phyloP scores from a whole-genome alignment of 2,113 vertebrate species.

The Mus musculus region DNA sequence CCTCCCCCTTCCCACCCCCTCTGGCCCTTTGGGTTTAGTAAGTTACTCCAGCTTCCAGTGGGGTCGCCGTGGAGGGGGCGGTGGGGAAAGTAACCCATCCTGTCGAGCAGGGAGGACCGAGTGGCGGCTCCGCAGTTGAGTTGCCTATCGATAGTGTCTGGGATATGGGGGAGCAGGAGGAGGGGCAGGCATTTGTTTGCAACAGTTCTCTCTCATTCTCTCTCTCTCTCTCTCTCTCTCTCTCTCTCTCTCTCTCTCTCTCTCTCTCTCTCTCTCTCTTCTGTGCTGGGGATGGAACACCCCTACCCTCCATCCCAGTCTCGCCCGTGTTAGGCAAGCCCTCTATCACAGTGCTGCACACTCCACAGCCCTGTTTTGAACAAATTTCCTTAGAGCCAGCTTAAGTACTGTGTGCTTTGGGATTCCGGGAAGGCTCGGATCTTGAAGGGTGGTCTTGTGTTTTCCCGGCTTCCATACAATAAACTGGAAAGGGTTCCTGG shows the following conservation, averaged over 20 bases:
- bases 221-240: neutral
- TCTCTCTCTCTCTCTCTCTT: no score
- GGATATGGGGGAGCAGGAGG: neutral
- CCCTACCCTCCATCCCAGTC: neutral
- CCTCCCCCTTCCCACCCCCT: slow-evolving; percentile 8
- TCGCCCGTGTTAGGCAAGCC: neutral
- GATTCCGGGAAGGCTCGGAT: neutral
- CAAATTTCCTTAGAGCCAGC: slow-evolving; percentile 16
- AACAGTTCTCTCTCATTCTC: neutral
- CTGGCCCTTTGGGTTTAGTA: neutral
- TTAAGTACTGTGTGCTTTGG: neutral
- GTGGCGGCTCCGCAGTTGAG: neutral
- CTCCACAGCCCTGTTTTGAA: neutral
- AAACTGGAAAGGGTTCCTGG: neutral
- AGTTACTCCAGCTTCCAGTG: neutral
- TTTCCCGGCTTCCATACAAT: neutral
- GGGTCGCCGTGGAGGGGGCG: neutral
- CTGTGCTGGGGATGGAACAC: neutral
- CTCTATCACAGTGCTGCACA: neutral
- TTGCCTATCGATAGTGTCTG: neutral
- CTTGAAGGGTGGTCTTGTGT: neutral
- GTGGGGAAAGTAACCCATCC: slow-evolving; percentile 48
- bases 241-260: no score
- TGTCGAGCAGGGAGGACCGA: neutral
- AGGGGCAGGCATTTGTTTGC: slow-evolving; percentile 65